Evolutionary conservation across 2,113 vertebrate genomes (phyloP), one percentile per base, ranked within the genome.

Genomic region (Pogona vitticeps): DNA sequence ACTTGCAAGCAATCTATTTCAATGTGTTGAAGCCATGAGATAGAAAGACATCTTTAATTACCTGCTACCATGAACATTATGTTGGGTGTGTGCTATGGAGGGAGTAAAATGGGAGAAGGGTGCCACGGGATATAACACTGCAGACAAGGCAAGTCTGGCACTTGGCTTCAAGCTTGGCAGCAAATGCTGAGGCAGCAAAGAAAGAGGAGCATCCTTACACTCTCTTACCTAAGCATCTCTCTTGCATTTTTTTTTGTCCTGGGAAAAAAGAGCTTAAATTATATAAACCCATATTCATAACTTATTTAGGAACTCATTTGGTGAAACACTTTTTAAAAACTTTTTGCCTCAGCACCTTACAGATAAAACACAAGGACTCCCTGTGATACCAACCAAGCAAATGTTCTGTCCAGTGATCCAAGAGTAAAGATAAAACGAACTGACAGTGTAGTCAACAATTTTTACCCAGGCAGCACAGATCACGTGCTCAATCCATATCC

Each of bases 401-500:
- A 68, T 42, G 70, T 56, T 46, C 76, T 75, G 42, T 52, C 77
- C 87, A 85, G 33, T 40, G 76, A 85, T 85, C 70, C 31, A 26
- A 75, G 46, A 75, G 15, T 58, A 73, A 85, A 40, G 59, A 58
- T 80, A 75, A 76, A 80, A 33, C 33, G 71, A 88, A 80, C 70
- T 59, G 70, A 88, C 83, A 85, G 42, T 14, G 3, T 42, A 85
- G 77, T 88, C 77, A 88, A 88, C 77, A 81, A 76, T 85, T 80
- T 84, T 85, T 61, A 85, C 70, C 70, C 70, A 31, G 63, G 71
- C 83, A 70, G 83, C 28, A 40, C 3, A 31, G 71, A 26, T 59
- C 83, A 68, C 8, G 33, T 58, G 59, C 42, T 18, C 12, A 42
- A 65, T 56, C 40, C 59, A 31, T 20, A 63, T 88, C 77, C 6